These are phyloP conservation scores for Orbicella faveolata DNA, from an alignment of 64 coral and sea anemone genomes.

Conservation along the genomic window DNA sequence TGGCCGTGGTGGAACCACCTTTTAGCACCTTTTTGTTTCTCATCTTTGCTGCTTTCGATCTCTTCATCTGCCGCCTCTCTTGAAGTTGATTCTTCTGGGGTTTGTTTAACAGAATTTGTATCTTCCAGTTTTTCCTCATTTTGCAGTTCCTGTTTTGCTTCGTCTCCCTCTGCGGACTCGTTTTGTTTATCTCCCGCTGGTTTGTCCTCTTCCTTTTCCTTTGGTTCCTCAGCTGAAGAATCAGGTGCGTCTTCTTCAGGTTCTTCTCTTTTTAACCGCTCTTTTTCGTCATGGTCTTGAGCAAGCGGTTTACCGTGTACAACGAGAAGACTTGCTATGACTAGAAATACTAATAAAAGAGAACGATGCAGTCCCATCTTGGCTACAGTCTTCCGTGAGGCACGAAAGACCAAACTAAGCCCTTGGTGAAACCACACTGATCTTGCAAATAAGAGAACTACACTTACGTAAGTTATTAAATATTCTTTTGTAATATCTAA, in stretches of 20 bases:
- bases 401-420: slow-evolving; percentile 61
- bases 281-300: slow-evolving; percentile 63
- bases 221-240: slow-evolving; percentile 33
- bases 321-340: slow-evolving; percentile 33
- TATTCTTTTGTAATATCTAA: slow-evolving; percentile 87
- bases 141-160: not conserved
- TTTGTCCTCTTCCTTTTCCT: slow-evolving; percentile 52
- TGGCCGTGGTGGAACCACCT: slow-evolving; percentile 51
- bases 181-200: slow-evolving; percentile 41
- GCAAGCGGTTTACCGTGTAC: slow-evolving; percentile 65
- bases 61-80: slow-evolving; percentile 20
- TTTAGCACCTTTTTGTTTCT: slow-evolving; percentile 22
- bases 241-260: slow-evolving; percentile 45
- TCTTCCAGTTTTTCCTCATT: slow-evolving; percentile 10
- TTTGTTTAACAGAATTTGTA: slow-evolving; percentile 10
- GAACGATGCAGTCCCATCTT: slow-evolving; percentile 68
- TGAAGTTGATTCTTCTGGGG: not conserved
- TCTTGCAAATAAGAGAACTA: slow-evolving; percentile 6
- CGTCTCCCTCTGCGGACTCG: slow-evolving; percentile 8
- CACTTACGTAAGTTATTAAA: slow-evolving; percentile 85
- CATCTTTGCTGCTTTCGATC: slow-evolving; percentile 9
- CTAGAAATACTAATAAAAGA: slow-evolving; percentile 51
- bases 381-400: slow-evolving; percentile 65
- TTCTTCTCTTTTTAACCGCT: slow-evolving; percentile 45
- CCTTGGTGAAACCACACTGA: slow-evolving; percentile 29